Conservation (phyloP, 92 coral and sea anemone genomes). For the Umimayanthus kanabou region DNA sequence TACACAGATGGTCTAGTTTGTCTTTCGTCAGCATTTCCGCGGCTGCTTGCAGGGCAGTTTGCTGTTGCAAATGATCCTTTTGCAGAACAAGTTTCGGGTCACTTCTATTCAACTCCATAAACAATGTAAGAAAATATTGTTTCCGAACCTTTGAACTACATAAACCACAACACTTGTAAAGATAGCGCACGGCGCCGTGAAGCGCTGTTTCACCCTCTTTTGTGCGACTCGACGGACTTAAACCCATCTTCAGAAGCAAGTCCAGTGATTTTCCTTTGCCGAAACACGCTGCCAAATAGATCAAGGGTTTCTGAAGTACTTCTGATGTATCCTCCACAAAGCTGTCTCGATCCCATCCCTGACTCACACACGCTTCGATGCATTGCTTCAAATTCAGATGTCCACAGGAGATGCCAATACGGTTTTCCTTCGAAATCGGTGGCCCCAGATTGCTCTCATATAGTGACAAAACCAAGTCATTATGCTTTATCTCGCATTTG, state of each 20-base stretch:
- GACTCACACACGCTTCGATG: constrained; percentile 42
- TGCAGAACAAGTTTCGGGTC: constrained; percentile 41
- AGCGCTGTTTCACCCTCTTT: constrained; percentile 41
- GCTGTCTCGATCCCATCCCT: constrained; percentile 43
- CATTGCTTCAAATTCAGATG: constrained; percentile 41
- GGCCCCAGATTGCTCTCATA: constrained; percentile 45
- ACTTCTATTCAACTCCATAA: constrained; percentile 19
- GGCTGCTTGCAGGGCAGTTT: constrained; percentile 40
- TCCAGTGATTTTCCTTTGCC: constrained; percentile 46
- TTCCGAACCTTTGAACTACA: constrained; percentile 44
- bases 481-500: constrained; percentile 41
- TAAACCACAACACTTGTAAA: constrained; percentile 38
- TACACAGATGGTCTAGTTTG: constrained; percentile 26
- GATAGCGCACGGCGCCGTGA: constrained; percentile 44
- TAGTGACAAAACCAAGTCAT: constrained; percentile 34
- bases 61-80: constrained; percentile 27
- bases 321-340: constrained; percentile 41
- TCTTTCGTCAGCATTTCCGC: constrained; percentile 46
- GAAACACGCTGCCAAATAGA: constrained; percentile 41
- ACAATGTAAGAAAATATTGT: constrained; percentile 38
- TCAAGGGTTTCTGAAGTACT: constrained; percentile 37
- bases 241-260: constrained; percentile 38
- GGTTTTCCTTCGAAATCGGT: constrained; percentile 47
- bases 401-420: constrained; percentile 43
- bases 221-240: constrained; percentile 43